A percentile compares a stretch with the other conserved stretches of the same genome.
phyloP scores from a whole-genome alignment of 2,797 vertebrate genomes.

The Microcaecilia unicolor region DNA sequence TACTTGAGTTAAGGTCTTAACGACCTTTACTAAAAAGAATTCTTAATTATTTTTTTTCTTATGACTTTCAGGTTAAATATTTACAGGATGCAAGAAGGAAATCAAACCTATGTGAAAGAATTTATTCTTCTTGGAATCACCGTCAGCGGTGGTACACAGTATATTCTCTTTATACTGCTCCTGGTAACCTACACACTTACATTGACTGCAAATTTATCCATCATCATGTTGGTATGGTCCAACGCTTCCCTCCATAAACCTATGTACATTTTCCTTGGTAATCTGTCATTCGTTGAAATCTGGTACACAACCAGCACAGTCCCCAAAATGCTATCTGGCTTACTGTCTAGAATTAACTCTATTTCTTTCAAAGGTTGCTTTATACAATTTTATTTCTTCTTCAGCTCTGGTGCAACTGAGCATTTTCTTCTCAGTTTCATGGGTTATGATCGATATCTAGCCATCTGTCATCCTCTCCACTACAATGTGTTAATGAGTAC shows the following conservation, averaged over 20 bases:
- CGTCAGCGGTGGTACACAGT: not conserved
- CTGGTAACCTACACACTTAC: not conserved
- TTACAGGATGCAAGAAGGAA: not conserved
- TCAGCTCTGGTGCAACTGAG: not conserved
- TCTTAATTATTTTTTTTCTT: no score
- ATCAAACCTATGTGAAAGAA: not conserved
- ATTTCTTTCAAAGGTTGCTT: not conserved
- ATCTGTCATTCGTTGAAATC: constrained; percentile 3
- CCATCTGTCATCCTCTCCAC: constrained; percentile 20
- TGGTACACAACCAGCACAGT: constrained; percentile 8
- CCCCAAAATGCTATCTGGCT: not conserved
- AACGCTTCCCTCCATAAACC: constrained; percentile 1
- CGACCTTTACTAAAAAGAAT: no score
- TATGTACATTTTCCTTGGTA: constrained; percentile 6
- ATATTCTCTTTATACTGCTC: not conserved
- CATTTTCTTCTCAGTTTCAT: not conserved
- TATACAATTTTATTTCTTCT: constrained; percentile 5
- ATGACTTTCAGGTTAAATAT: no score
- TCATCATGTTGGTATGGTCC: not conserved
- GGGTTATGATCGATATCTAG: constrained; percentile 11
- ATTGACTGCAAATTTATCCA: not conserved
- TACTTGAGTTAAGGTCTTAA: no score
- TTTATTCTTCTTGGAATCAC: constrained; percentile 3
- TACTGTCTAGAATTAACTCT: not conserved
- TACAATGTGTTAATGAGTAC: constrained; percentile 6